phyloP scores from a whole-genome alignment of 2,888 invertebrate genomes.

The Polia nebulosa region DNA sequence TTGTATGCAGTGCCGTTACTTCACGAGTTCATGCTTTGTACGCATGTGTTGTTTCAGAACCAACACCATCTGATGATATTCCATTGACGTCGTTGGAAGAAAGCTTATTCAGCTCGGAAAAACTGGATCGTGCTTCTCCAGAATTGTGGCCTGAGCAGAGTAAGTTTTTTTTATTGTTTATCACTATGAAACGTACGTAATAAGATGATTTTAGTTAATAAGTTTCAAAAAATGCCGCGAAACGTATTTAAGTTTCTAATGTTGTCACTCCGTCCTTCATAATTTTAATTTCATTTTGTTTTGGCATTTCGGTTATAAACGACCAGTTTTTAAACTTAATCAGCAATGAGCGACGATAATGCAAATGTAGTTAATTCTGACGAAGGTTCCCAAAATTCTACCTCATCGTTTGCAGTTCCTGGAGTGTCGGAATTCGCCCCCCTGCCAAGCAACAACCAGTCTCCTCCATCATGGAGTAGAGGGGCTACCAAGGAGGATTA shows the following conservation, averaged over 20 bases:
- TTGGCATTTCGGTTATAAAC: conserved; percentile 84
- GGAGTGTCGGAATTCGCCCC: conserved; percentile 96
- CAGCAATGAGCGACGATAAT: conserved; percentile 80
- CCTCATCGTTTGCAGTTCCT: conserved; percentile 93
- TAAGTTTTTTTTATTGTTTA: conserved; percentile 86
- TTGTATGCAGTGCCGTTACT: neutral
- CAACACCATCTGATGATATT: conserved; percentile 87
- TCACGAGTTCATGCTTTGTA: neutral
- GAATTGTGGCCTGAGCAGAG: conserved; percentile 99
- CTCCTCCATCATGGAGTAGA: conserved; percentile 93
- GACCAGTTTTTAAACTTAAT: conserved; percentile 81
- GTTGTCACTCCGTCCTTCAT: conserved; percentile 83
- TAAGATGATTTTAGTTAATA: conserved; percentile 14
- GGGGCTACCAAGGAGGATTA: conserved; percentile 94
- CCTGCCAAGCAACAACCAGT: conserved; percentile 90
- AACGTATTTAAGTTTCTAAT: conserved; percentile 74
- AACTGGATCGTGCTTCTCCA: conserved; percentile 98
- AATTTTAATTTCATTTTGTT: conserved; percentile 68
- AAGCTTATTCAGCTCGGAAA: conserved; percentile 96
- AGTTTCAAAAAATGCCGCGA: conserved; percentile 88
- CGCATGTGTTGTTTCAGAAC: conserved; percentile 77
- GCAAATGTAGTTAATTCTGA: conserved; percentile 74
- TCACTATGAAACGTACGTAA: neutral
- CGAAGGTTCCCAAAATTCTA: conserved; percentile 78
- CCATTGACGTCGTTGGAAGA: conserved; percentile 92